phyloP scores from a whole-genome alignment of 2,113 vertebrate genomes.

The Rhizomys pruinosus region DNA sequence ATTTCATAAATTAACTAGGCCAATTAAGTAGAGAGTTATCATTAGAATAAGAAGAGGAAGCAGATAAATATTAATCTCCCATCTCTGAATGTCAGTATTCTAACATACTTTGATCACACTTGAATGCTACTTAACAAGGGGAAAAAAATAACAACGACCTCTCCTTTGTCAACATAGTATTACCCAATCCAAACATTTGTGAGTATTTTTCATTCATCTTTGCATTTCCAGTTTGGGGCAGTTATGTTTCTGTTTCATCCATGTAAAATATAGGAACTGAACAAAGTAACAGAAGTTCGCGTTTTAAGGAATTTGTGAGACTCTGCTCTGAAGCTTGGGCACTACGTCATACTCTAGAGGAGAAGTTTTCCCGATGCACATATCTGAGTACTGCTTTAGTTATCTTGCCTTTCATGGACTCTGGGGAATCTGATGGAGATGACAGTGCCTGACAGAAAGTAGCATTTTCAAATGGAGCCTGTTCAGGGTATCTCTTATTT shows the following conservation, averaged over 20 bases:
- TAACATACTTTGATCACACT: conserved; percentile 63
- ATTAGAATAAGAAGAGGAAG: conserved; percentile 85
- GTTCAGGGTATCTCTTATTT: too few species aligned
- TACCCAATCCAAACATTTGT: conserved; percentile 46
- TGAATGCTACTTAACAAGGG: conserved; percentile 21
- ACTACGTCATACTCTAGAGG: not conserved
- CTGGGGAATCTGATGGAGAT: not conserved
- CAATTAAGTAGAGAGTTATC: conserved; percentile 85
- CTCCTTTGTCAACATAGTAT: conserved; percentile 28
- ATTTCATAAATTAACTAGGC: conserved; percentile 87
- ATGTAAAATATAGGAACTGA: not conserved
- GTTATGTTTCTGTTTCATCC: conserved; percentile 42
- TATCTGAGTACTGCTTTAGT: not conserved
- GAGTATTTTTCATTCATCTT: conserved; percentile 56
- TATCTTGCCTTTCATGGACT: not conserved
- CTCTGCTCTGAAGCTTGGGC: not conserved
- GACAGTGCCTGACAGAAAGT: not conserved
- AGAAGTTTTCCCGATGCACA: not conserved
- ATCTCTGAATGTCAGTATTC: conserved; percentile 69
- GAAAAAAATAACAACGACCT: conserved; percentile 41
- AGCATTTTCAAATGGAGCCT: conserved; percentile 6
- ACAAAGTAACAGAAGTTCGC: not conserved
- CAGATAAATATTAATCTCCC: conserved; percentile 86
- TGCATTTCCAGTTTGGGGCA: not conserved
- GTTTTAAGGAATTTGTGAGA: conserved; percentile 8